Evolutionary conservation across 2,113 vertebrate species (phyloP).

Genomic region (Catagonus wagneri): DNA sequence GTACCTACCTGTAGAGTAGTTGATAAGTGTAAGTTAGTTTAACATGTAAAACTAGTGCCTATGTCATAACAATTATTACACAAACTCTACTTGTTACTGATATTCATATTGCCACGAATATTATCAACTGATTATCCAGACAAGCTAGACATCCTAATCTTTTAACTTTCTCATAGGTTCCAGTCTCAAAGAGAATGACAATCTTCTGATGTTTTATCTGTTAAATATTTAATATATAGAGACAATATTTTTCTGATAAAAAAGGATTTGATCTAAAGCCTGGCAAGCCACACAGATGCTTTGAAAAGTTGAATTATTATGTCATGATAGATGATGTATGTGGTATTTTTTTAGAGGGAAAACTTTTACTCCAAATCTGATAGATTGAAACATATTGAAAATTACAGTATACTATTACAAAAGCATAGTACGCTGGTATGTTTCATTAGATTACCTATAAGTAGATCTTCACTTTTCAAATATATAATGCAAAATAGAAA

Average conservation of each 20-base stretch:
- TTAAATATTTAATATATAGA: background rate
- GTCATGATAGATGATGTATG: background rate
- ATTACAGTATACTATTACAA: background rate
- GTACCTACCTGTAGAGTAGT: background rate
- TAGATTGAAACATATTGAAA: background rate
- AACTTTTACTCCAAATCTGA: background rate
- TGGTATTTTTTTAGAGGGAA: background rate
- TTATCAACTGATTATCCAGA: background rate
- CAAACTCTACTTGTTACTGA: background rate
- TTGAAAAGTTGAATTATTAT: background rate
- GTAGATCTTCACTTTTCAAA: slow-evolving; percentile 41
- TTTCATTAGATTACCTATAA: background rate
- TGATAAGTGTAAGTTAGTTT: background rate
- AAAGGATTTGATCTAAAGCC: background rate
- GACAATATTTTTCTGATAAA: background rate
- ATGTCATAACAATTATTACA: background rate
- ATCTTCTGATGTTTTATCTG: background rate
- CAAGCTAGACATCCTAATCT: background rate
- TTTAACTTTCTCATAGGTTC: background rate
- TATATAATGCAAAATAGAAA: background rate
- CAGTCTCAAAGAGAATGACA: background rate
- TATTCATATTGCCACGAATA: background rate
- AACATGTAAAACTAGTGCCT: background rate
- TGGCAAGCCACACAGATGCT: background rate
- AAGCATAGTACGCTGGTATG: background rate